A percentile compares a stretch with the other conserved stretches of the same genome.
Evolutionary conservation across 2,888 invertebrate species (phyloP).

Genomic region (Ashinkailepas kermadecensis): DNA sequence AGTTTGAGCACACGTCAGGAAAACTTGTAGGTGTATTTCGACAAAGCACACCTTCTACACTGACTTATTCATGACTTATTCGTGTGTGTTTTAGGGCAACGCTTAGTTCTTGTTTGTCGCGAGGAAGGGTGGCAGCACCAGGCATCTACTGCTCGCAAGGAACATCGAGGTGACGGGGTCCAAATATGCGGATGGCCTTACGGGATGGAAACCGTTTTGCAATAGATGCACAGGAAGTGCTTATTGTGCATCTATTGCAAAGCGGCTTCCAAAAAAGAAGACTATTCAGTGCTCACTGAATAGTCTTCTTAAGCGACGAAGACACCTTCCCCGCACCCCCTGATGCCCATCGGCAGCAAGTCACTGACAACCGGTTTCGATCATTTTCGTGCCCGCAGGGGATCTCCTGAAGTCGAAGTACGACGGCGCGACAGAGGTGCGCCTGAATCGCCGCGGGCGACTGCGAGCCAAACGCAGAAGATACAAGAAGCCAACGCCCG

Average conservation of each 20-base stretch:
- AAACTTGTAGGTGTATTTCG: background rate
- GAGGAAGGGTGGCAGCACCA: no score
- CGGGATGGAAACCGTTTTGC: no score
- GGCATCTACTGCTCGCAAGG: no score
- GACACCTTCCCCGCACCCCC: background rate
- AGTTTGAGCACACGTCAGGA: background rate
- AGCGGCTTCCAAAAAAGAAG: background rate
- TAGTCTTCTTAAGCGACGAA: background rate
- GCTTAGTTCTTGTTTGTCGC: background rate
- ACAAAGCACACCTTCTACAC: no score
- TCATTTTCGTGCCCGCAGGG: constrained; percentile 50
- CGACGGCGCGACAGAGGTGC: constrained; percentile 85
- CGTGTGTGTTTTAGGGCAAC: background rate
- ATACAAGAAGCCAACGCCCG: no score
- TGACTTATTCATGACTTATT: background rate
- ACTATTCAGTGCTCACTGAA: no score
- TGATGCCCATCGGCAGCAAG: background rate
- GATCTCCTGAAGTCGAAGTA: constrained; percentile 84
- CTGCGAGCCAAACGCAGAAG: constrained; percentile 41
- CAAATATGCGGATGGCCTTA: no score
- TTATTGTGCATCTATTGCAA: background rate
- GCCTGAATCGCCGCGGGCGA: constrained; percentile 75
- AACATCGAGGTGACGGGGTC: no score
- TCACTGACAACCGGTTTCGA: no score
- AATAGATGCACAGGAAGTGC: no score